A percentile compares a stretch with the other conserved stretches of the same genome.
Conservation (phyloP, 1,140 invertebrate genomes). For the Drosophila grimshawi region DNA sequence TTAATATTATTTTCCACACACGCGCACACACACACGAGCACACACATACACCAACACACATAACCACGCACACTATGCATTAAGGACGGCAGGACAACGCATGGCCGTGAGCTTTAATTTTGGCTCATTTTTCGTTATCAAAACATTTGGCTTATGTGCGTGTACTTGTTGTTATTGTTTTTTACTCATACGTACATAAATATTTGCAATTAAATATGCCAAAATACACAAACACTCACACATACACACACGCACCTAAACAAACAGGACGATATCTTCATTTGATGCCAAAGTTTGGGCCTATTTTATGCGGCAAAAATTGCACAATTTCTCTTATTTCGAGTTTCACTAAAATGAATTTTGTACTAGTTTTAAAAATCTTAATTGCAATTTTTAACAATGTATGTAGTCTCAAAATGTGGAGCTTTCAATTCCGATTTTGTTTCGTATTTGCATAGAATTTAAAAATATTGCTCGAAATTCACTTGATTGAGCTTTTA, state of each 20-base stretch:
- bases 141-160: constrained; percentile 63
- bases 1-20: constrained; percentile 75
- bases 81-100: constrained; percentile 35
- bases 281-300: constrained; percentile 20
- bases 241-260: constrained; percentile 6
- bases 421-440: not conserved
- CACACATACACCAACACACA: constrained; percentile 7
- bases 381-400: not conserved
- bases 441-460: no score
- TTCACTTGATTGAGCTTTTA: no score
- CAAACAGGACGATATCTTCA: constrained; percentile 17
- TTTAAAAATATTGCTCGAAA: no score
- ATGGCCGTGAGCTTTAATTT: constrained; percentile 80
- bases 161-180: constrained; percentile 65
- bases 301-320: constrained; percentile 38
- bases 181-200: constrained; percentile 58
- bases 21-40: constrained; percentile 11
- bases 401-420: not conserved
- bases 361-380: not conserved
- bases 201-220: constrained; percentile 81
- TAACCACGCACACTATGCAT: constrained; percentile 46
- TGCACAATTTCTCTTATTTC: not conserved
- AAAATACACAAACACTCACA: constrained; percentile 38
- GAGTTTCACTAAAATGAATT: not conserved
- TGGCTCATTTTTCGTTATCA: constrained; percentile 81